Base-by-base conservation (phyloP, 2,888 invertebrate genomes). In the Drosophila helvetica region DNA sequence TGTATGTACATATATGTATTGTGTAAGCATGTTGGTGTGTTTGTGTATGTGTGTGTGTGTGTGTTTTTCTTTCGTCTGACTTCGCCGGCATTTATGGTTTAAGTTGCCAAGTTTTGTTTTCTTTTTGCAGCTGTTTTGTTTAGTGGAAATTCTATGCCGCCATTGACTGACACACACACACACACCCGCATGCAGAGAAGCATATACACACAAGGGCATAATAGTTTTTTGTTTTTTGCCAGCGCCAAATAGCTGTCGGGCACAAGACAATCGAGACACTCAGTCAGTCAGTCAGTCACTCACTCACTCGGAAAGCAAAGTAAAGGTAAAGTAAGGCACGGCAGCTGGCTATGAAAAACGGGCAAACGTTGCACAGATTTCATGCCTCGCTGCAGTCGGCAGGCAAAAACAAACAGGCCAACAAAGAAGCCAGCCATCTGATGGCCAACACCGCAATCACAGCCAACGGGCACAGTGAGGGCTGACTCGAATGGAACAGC, bases 351-450 rank as follows among this genome's bases (percentile, higher is more conserved):
- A 6, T 15, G 38, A 46, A 30, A 27, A 46, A 53, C 53, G 63
- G 74, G 73, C 82, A 84, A 80, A 86, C 79, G 86, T 83, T 88
- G 75, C 80, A 77, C 56, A 71, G 82, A 78, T 86, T 88, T 77
- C 67, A 86, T 86, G 85, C 77, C 70, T 69, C 59, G 76, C 48
- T 75, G 75, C 70, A 71, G 71, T 59, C 74, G 73, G 72, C 65
- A 7, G n/a, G 6, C 38, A 38, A 38, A 15, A 38, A 15, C 38
- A 65, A 61, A 58, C 59, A 65, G 33, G 51, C 43, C 71, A 54
- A 66, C 61, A 79, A 52, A 61, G 50, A 54, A 57, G 66, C 66
- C 67, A 66, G 43, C 47, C 52, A 64, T 27, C 42, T 22, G 66
- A 54, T 54, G 60, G 56, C 67, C 42, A 71, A 30, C 62, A 50